Evolutionary conservation across 2,888 invertebrate species (phyloP).

Genomic region (Nephrocerus scutellatus): DNA sequence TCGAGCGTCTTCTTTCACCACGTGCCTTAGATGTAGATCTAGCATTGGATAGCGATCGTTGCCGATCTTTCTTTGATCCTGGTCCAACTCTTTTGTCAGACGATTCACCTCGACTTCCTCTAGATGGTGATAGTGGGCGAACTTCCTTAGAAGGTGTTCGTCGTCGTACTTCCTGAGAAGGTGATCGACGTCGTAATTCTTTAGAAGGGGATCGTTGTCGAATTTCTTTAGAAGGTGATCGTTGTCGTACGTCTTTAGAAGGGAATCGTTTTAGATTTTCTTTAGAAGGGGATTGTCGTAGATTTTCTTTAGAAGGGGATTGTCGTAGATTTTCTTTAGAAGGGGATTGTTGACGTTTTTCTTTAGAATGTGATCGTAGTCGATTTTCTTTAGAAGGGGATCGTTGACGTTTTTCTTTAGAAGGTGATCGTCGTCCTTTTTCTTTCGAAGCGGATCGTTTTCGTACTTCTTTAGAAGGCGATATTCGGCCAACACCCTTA

Average conservation of each 20-base stretch:
- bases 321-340: too few relatives aligned
- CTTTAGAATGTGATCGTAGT: slow-evolving; percentile 35
- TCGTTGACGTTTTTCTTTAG: slow-evolving; percentile 4
- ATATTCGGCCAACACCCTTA: slow-evolving; percentile 1
- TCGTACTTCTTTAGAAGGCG: slow-evolving; percentile 7
- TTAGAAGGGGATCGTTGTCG: slow-evolving; percentile 9
- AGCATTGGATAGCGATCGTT: slow-evolving; percentile 4
- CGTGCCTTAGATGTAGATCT: slow-evolving; percentile 7
- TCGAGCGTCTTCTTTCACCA: slow-evolving; percentile 6
- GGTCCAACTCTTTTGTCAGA: too few relatives aligned
- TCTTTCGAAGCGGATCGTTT: slow-evolving; percentile 4
- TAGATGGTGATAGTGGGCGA: slow-evolving; percentile 7
- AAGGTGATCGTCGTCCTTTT: slow-evolving; percentile 8
- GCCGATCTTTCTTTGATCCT: slow-evolving; percentile 11
- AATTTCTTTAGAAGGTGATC: slow-evolving; percentile 13
- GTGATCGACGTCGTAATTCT: not conserved
- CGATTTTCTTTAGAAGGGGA: slow-evolving; percentile 16
- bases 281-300: too few relatives aligned
- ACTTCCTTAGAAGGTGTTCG: slow-evolving; percentile 11
- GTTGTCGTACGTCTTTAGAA: slow-evolving; percentile 11
- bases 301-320: too few relatives aligned
- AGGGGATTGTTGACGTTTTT: slow-evolving; percentile 31
- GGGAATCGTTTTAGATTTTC: too few relatives aligned
- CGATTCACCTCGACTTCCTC: too few relatives aligned
- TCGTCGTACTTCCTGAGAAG: slow-evolving; percentile 14